Base-by-base conservation (phyloP, 1,140 invertebrate species). In the Diorhabda sublineata region DNA sequence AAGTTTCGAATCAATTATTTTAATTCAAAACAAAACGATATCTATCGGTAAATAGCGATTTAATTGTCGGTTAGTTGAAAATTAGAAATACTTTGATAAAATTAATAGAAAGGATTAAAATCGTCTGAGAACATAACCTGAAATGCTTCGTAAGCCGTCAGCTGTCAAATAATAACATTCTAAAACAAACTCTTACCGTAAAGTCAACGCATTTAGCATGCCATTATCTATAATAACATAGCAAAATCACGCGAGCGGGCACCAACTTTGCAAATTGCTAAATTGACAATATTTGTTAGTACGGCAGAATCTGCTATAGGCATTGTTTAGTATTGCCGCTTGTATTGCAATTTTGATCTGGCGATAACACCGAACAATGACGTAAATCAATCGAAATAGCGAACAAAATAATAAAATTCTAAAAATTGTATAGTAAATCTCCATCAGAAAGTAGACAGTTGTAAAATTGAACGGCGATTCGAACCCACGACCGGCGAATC, bases 211-310 rank as follows among this genome's bases (percentile, higher is more conserved):
- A 77, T 77, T 77, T 77, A 77, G 73, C 76, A 75, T 76, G 74
- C 75, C 74, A 77, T 77, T 77, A 77, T 77, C 76, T 77, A 74
- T 77, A 77, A 77, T 77, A 77, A 77, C 75, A 77, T 72, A 70
- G 65, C 47, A 73, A 75, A 76, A 76, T 73, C 74, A 68, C 60
- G 61, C 59, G 67, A 58, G 60, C 67, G 57, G 67, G 60, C 67
- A 72, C 70, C 70, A 76, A 76, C 66, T 76, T 75, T 65, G 64
- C 73, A 73, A 76, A 77, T 77, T 77, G 76, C 76, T 77, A 77
- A 77, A 76, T 77, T 77, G 76, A 77, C 76, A 76, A 77, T 77
- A 77, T 77, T 77, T 77, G 75, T 76, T 75, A 74, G 45, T 58
- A 62, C 65, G 45, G 58, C 57, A 67, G 65, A n/a, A 6, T 52